These are phyloP conservation scores for Nymphalis c-album DNA, from an alignment of 2,888 invertebrate genomes.

Conservation along the genomic window DNA sequence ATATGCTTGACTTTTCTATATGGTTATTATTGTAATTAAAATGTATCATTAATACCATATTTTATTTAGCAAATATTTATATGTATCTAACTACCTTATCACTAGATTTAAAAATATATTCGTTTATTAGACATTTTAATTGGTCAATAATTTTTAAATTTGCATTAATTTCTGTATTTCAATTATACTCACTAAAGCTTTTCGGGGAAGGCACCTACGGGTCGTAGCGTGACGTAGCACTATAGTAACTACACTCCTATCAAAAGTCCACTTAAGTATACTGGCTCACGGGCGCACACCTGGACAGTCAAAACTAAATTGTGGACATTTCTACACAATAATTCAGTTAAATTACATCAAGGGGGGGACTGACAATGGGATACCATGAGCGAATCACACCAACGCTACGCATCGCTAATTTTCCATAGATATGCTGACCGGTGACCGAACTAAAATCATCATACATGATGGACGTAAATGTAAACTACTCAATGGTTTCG, in stretches of 20 bases:
- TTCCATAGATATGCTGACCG: slow-evolving; percentile 65
- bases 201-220: slow-evolving; percentile 54
- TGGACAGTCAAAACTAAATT: slow-evolving; percentile 74
- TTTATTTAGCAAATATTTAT: too few relatives aligned
- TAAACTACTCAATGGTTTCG: slow-evolving; percentile 21
- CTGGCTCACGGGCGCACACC: slow-evolving; percentile 60
- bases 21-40: too few relatives aligned
- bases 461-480: slow-evolving; percentile 53
- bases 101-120: too few relatives aligned
- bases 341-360: slow-evolving; percentile 79
- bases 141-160: too few relatives aligned
- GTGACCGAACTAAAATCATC: slow-evolving; percentile 65
- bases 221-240: slow-evolving; percentile 58
- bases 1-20: too few relatives aligned
- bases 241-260: slow-evolving; percentile 46
- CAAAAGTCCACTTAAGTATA: slow-evolving; percentile 46
- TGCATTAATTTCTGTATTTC: neutral
- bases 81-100: too few relatives aligned
- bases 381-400: slow-evolving; percentile 80
- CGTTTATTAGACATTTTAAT: too few relatives aligned
- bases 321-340: slow-evolving; percentile 76
- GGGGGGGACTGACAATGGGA: slow-evolving; percentile 78
- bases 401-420: slow-evolving; percentile 77
- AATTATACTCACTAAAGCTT: slow-evolving; percentile 62
- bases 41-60: too few relatives aligned